Evolutionary conservation across 2,113 vertebrate species (phyloP), one percentile per base, ranked within the genome.

Genomic region (Phylloscopus trochilus): DNA sequence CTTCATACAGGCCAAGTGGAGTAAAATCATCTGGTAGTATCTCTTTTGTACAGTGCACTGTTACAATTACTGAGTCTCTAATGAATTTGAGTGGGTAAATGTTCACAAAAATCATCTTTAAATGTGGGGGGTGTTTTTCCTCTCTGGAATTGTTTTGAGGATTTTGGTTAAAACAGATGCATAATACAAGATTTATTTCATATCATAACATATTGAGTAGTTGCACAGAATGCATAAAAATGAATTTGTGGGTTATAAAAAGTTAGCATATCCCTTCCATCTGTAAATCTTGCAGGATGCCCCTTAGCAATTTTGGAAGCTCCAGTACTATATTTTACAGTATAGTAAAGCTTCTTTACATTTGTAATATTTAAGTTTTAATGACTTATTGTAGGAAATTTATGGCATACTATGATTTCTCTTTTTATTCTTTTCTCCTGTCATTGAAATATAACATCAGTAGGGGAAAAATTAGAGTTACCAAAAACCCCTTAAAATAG

Each of bases 51-150:
- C 60, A 81, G 17, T 70, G 60, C 75, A 78, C 69, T 87, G 87
- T 69, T 96, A 37, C 88, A 63, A 90, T 97, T 95, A 91, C 85
- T 75, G 51, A 96, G 75, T 94, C 80, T 95, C 35, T 96, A 92
- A 76, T 83, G 78, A 93, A 39, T 90, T 59, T 77, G 56, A 83
- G 52, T 81, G 55, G 47, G 39, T 95, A 97, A 93, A 92, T 66
- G 27, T 95, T 96, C 75, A 59, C 83, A 76, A 91, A 89, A 58
- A 76, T 62, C 17, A 47, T 49, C 19, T 87, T 92, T 70, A 73
- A 87, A 66, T 89, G 58, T 94, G 66, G 26, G 53, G 52, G 23
- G 5, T 86, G 90, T 69, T 97, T 93, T 93, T 79, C 70, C 84
- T 74, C 78, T 95, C 60, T 35, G 26, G 33, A 92, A 55, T 18